A percentile compares a stretch with the other conserved stretches of the same genome.
Conservation (phyloP, 2,797 vertebrate genomes). For the Melanotaenia boesemani region DNA sequence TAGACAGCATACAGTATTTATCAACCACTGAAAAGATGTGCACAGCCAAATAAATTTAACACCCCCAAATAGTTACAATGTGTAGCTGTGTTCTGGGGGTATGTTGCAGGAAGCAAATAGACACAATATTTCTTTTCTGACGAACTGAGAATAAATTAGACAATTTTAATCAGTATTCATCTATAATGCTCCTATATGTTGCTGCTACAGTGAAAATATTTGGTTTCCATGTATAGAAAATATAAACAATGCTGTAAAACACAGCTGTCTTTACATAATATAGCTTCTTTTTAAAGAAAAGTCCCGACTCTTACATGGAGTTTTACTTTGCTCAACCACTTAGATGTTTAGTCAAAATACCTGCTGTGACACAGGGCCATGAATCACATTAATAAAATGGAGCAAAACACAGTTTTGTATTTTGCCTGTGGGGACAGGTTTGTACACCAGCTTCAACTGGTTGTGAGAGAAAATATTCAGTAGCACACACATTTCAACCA, state of each 20-base stretch:
- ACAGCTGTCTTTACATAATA: too few species aligned
- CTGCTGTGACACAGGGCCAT: neutral
- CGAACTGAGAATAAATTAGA: neutral
- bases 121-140: neutral
- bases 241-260: neutral
- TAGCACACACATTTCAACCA: neutral
- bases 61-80: neutral
- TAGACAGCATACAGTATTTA: neutral
- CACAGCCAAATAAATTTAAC: neutral
- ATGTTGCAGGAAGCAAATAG: neutral
- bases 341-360: neutral
- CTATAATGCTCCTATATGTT: neutral
- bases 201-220: neutral
- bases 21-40: slow-evolving; percentile 16
- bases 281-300: too few species aligned
- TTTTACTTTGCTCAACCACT: neutral
- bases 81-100: neutral
- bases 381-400: neutral
- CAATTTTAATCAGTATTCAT: neutral
- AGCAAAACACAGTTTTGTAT: neutral
- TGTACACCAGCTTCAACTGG: too few species aligned
- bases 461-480: too few species aligned
- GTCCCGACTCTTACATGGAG: neutral
- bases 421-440: neutral
- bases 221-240: neutral